phyloP scores from a whole-genome alignment of 2,113 vertebrate genomes.

The Hiodon tergisus region DNA sequence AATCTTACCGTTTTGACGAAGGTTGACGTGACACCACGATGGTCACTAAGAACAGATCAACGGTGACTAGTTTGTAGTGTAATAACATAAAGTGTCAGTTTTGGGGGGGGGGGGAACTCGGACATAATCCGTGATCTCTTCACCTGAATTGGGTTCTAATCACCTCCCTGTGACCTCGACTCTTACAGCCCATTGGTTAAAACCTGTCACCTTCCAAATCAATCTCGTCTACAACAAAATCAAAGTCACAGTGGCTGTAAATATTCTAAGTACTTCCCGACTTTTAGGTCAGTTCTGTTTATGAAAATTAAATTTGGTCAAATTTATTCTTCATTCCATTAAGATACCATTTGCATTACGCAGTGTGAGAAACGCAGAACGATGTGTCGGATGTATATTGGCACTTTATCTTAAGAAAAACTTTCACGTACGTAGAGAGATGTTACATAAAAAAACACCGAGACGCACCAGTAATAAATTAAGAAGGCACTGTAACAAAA shows the following conservation, averaged over 20 bases:
- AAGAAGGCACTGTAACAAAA: too few relatives aligned
- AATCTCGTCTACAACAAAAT: not conserved
- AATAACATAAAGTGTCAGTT: not conserved
- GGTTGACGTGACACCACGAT: not conserved
- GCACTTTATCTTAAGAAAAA: too few relatives aligned
- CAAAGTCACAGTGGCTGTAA: not conserved
- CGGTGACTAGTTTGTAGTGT: not conserved
- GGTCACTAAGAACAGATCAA: not conserved
- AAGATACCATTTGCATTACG: too few relatives aligned
- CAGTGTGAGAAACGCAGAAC: too few relatives aligned
- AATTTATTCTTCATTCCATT: too few relatives aligned
- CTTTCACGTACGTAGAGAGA: too few relatives aligned
- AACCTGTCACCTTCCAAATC: not conserved
- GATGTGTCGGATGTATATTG: too few relatives aligned
- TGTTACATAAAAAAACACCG: too few relatives aligned
- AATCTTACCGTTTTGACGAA: conserved; percentile 7
- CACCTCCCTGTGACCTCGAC: not conserved
- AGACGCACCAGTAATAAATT: too few relatives aligned
- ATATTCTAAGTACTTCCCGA: not conserved
- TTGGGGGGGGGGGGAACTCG: not conserved
- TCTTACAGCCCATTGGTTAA: conserved; percentile 5
- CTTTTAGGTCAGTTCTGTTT: too few relatives aligned
- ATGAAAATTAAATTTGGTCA: too few relatives aligned
- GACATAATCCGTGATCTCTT: too few relatives aligned
- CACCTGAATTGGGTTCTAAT: conserved; percentile 19